These are phyloP conservation scores for Neodiprion virginianus DNA, from an alignment of 1,140 invertebrate species.

Conservation along the genomic window DNA sequence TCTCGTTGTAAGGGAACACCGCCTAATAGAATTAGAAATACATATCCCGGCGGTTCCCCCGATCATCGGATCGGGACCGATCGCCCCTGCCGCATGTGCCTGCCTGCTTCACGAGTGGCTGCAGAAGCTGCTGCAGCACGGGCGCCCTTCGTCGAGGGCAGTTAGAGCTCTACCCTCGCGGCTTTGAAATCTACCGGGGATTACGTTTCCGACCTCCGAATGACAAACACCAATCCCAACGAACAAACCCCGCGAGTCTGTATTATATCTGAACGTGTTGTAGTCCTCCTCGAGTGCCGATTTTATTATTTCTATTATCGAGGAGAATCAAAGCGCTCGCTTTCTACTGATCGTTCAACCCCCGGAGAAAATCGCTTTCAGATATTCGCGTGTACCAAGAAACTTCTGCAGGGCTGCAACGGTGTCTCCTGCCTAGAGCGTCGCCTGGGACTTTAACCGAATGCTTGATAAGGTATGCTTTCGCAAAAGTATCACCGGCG, in stretches of 20 bases:
- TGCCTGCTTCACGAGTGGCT: too few species aligned
- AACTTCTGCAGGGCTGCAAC: too few species aligned
- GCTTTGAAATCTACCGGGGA: not conserved
- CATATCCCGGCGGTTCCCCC: conserved; percentile 32
- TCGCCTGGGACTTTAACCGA: too few species aligned
- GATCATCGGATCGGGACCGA: not conserved
- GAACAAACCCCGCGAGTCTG: not conserved
- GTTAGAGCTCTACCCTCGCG: not conserved
- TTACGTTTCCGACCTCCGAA: not conserved
- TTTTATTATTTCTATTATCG: not conserved
- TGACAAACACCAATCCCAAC: not conserved
- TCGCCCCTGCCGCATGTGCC: not conserved
- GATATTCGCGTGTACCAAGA: too few species aligned
- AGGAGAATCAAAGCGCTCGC: too few species aligned
- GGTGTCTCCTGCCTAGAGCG: too few species aligned
- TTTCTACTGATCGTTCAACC: too few species aligned
- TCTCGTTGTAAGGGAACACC: conserved; percentile 58
- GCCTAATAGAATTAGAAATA: conserved; percentile 58
- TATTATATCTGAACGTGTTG: too few species aligned
- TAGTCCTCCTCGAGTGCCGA: too few species aligned
- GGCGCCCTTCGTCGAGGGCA: not conserved
- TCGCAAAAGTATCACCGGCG: too few species aligned
- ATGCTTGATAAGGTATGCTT: too few species aligned
- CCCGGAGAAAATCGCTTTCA: too few species aligned
- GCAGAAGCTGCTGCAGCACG: not conserved